Conservation (phyloP, 1,140 invertebrate species). For the Drosophila saltans region DNA sequence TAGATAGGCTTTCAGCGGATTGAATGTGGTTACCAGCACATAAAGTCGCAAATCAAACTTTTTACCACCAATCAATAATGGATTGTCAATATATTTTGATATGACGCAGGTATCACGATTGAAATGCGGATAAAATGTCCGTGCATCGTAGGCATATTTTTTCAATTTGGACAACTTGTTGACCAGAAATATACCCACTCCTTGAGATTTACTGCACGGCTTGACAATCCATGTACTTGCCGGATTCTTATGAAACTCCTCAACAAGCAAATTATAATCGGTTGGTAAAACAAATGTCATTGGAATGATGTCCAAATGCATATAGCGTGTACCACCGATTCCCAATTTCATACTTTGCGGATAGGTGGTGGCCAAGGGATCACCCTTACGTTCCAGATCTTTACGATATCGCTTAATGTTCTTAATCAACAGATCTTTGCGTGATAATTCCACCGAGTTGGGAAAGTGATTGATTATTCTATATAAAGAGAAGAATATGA, state of each 20-base stretch:
- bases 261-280: slow-evolving; percentile 97
- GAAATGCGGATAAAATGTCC: slow-evolving; percentile 89
- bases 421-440: slow-evolving; percentile 97
- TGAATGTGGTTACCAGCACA: slow-evolving; percentile 93
- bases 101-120: slow-evolving; percentile 94
- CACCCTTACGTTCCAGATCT: slow-evolving; percentile 95
- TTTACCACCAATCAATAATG: slow-evolving; percentile 92
- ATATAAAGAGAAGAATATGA: background rate
- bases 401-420: slow-evolving; percentile 97
- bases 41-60: slow-evolving; percentile 94
- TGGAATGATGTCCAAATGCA: slow-evolving; percentile 95
- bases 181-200: slow-evolving; percentile 93
- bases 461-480: slow-evolving; percentile 94
- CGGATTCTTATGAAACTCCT: slow-evolving; percentile 95
- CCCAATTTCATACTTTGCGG: slow-evolving; percentile 85
- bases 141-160: slow-evolving; percentile 92
- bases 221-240: slow-evolving; percentile 99
- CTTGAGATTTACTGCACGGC: slow-evolving; percentile 95
- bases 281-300: slow-evolving; percentile 95
- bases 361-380: slow-evolving; percentile 89
- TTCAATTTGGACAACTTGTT: slow-evolving; percentile 95
- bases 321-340: slow-evolving; percentile 89
- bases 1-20: slow-evolving; percentile 91
- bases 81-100: slow-evolving; percentile 94
- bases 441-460: slow-evolving; percentile 96